phyloP scores from a whole-genome alignment of 2,797 vertebrate genomes.

The Sus cebifrons region DNA sequence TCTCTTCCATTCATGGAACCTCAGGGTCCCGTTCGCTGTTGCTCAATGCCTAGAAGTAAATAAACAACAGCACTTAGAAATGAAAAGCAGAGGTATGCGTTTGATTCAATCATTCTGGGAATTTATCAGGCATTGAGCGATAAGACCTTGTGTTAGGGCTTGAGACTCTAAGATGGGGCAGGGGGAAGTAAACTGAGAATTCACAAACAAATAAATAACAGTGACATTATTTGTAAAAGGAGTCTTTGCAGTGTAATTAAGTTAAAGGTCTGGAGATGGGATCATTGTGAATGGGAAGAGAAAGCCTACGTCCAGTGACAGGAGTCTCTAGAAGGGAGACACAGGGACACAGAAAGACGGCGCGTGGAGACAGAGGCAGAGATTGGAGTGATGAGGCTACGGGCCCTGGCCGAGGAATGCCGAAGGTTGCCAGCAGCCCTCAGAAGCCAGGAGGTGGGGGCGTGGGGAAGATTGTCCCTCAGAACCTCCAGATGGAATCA shows the following conservation, averaged over 20 bases:
- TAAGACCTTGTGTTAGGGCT: too few species aligned
- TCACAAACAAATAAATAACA: background rate
- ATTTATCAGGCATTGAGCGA: too few species aligned
- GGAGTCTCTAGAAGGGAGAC: background rate
- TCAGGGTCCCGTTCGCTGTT: background rate
- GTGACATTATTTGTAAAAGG: background rate
- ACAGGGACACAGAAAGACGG: too few species aligned
- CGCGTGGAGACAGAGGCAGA: background rate
- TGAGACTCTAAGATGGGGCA: background rate
- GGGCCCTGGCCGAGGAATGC: background rate
- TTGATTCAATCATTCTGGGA: too few species aligned
- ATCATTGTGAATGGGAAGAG: background rate
- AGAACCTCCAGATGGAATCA: background rate
- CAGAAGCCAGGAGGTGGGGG: background rate
- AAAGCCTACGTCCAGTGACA: background rate
- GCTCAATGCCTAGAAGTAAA: background rate
- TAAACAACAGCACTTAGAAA: too few species aligned
- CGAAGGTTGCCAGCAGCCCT: rapidly evolving
- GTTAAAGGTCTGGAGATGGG: background rate
- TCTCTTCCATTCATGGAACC: background rate
- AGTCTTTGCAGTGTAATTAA: background rate
- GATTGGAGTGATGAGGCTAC: background rate
- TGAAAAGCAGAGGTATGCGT: too few species aligned
- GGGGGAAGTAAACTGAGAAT: background rate
- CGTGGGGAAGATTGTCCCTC: background rate